Percentiles rank a stretch among this genome's conserved stretches.
Evolutionary conservation across 2,797 vertebrate genomes (phyloP).

Genomic region (Erethizon dorsatum): DNA sequence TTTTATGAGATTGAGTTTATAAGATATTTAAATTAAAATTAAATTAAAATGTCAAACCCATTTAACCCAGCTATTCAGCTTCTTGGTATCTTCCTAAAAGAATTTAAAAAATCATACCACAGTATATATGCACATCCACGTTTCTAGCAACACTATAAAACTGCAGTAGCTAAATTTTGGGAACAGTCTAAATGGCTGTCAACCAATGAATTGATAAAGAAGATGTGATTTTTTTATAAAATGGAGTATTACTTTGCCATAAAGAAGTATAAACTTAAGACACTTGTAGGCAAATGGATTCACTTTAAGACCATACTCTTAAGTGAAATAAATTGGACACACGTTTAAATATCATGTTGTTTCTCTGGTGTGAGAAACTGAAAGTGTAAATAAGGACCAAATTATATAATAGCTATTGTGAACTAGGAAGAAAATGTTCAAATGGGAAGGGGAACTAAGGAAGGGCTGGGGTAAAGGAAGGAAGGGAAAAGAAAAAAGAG

Average conservation of each 20-base stretch:
- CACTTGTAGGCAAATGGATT: neutral
- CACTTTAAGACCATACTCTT: neutral
- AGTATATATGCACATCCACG: neutral
- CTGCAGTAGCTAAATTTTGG: neutral
- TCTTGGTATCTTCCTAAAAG: neutral
- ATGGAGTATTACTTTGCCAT: neutral
- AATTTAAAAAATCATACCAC: neutral
- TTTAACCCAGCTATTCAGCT: neutral
- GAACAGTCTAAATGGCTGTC: neutral
- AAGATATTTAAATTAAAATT: slow-evolving; percentile 6
- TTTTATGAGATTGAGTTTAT: neutral
- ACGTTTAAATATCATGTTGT: neutral
- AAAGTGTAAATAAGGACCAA: neutral
- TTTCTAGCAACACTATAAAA: neutral
- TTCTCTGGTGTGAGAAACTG: neutral
- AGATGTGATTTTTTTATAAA: neutral
- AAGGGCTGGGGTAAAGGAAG: neutral
- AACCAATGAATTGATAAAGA: neutral
- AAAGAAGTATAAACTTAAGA: neutral
- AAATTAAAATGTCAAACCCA: slow-evolving; percentile 19
- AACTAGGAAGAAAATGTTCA: neutral
- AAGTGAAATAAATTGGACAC: neutral
- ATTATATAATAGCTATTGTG: neutral
- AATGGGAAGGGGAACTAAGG: neutral
- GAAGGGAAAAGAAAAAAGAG: neutral